Evolutionary conservation across 2,888 invertebrate genomes (phyloP).

Genomic region (Danaus chrysippus): DNA sequence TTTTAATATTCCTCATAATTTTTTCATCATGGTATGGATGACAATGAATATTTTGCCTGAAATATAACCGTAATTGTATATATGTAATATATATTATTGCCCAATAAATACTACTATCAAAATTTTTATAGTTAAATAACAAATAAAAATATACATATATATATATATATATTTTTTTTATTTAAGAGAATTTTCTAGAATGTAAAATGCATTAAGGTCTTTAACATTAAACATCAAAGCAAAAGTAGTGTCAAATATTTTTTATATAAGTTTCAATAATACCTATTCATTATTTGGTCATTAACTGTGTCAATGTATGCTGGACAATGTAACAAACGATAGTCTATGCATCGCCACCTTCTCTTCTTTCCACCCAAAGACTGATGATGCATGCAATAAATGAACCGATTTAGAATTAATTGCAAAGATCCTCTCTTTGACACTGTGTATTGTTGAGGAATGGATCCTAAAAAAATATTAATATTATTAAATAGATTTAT

Average conservation of each 20-base stretch:
- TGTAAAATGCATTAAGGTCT: too few species aligned
- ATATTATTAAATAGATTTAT: neutral
- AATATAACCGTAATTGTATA: conserved; percentile 31
- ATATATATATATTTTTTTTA: conserved; percentile 11
- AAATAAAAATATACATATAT: neutral
- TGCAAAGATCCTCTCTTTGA: conserved; percentile 55
- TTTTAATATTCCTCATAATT: conserved; percentile 41
- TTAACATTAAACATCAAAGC: too few species aligned
- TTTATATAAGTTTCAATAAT: too few species aligned
- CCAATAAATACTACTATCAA: too few species aligned
- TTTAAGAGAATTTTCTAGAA: too few species aligned
- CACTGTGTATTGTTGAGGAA: conserved; percentile 45
- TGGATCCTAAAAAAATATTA: conserved; percentile 24
- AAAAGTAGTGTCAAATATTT: too few species aligned
- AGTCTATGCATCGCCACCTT: conserved; percentile 62
- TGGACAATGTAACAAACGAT: conserved; percentile 47
- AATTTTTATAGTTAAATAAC: too few species aligned
- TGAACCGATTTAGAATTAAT: conserved; percentile 53
- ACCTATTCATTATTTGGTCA: conserved; percentile 49
- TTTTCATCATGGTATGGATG: conserved; percentile 47
- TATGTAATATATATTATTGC: neutral
- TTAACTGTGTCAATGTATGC: conserved; percentile 52
- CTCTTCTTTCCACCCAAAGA: conserved; percentile 42
- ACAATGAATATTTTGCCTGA: conserved; percentile 44
- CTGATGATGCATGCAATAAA: conserved; percentile 54